A percentile compares a stretch with the other conserved stretches of the same genome.
Conservation (phyloP, 2,888 invertebrate species). For the Nebria brevicollis region DNA sequence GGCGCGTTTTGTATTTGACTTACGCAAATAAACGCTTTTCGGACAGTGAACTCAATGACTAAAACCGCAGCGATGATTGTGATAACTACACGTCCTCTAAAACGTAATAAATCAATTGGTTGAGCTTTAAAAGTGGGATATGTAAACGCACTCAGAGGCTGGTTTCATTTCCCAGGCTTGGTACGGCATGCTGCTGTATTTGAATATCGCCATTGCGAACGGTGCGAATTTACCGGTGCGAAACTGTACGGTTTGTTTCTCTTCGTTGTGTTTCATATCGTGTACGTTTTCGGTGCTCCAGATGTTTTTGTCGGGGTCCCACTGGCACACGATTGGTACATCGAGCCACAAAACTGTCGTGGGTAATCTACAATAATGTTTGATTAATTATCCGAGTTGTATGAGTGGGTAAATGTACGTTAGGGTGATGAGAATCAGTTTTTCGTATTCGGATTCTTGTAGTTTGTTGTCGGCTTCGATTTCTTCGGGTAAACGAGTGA, state of each 20-base stretch:
- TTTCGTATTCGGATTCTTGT: slow-evolving; percentile 78
- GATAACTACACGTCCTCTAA: slow-evolving; percentile 66
- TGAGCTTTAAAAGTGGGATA: too few relatives aligned
- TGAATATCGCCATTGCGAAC: slow-evolving; percentile 78
- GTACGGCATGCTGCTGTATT: slow-evolving; percentile 83
- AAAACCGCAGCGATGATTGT: slow-evolving; percentile 69
- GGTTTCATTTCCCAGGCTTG: slow-evolving; percentile 88
- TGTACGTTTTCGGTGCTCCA: slow-evolving; percentile 66
- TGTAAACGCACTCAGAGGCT: slow-evolving; percentile 65
- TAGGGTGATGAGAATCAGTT: slow-evolving; percentile 75
- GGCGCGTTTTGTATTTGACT: slow-evolving; percentile 70
- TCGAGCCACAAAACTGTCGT: slow-evolving; percentile 60
- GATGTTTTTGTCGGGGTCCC: slow-evolving; percentile 55
- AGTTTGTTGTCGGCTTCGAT: slow-evolving; percentile 81
- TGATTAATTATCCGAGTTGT: neutral
- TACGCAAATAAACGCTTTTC: slow-evolving; percentile 61
- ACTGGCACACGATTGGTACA: slow-evolving; percentile 58
- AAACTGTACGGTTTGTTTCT: slow-evolving; percentile 81
- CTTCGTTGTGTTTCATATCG: slow-evolving; percentile 86
- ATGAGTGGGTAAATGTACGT: slow-evolving; percentile 67
- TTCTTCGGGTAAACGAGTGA: slow-evolving; percentile 79
- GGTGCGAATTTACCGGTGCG: slow-evolving; percentile 75
- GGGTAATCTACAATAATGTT: slow-evolving; percentile 54
- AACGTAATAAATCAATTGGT: slow-evolving; percentile 43
- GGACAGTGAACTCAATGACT: slow-evolving; percentile 67